Base-by-base conservation (phyloP, 2,113 vertebrate species). In the Pseudois nayaur region DNA sequence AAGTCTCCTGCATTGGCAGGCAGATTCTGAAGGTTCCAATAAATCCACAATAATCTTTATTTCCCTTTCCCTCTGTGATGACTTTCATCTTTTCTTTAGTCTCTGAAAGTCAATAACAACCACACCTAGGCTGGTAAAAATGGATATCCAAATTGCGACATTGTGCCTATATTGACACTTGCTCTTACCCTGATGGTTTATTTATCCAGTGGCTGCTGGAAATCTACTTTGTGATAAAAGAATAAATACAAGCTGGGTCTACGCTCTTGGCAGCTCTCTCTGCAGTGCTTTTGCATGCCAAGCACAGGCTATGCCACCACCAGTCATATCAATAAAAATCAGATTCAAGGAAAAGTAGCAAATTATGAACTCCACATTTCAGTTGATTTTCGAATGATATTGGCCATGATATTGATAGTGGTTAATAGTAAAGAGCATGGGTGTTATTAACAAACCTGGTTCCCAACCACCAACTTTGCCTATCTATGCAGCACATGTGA, bases 251-350 rank as follows among this genome's bases (percentile, higher is more conserved):
- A 92, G 55, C 57, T 96, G 33, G 31, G 14, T 81, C 4, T 64
- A n/a, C 54, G 10, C 7, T 90, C 43, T 95, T 92, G 59, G 21
- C 71, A 94, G 60, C 17, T 82, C 31, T 91, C 84, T 89, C 87
- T 62, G 55, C n/a, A 57, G 50, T 87, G 60, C 59, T 88, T 97
- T 82, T 31, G 55, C 17, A 17, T 33, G 74, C 19, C 81, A 92
- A 88, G 23, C 54, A 57, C 29, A 40, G 33, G 62, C 8, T 94
- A 87, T 9, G 27, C 36, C 36, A 8, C 23, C 40, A 33, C 48
- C 10, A 81, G 48, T 59, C 57, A 91, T 84, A 89, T 50, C 43
- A 93, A 60, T 92, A 94, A 93, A 96, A 93, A 93, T 67, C 36
- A 64, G 40, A 94, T 91, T 91, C 21, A 89, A n/a, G 60, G 82